Evolutionary conservation across 1,140 invertebrate genomes (phyloP).

Genomic region (Dryas iulia): DNA sequence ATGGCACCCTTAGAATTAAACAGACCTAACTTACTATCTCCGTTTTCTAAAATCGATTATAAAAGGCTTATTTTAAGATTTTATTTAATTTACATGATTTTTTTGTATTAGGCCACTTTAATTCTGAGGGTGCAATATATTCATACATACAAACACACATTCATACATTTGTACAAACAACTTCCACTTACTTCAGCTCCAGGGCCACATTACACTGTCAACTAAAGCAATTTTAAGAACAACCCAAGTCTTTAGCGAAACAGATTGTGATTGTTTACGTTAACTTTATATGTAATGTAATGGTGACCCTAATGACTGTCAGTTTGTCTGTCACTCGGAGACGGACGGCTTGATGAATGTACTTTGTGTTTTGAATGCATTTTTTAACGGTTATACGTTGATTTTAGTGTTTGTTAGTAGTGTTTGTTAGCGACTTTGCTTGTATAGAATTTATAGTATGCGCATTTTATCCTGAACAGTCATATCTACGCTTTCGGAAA

Average conservation of each 20-base stretch:
- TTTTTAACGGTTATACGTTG: not conserved
- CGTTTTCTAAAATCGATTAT: too few species aligned
- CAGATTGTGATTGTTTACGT: constrained; percentile 3
- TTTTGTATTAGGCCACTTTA: too few species aligned
- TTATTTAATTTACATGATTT: too few species aligned
- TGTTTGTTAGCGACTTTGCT: too few species aligned
- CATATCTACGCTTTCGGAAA: too few species aligned
- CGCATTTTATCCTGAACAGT: too few species aligned
- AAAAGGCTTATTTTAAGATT: too few species aligned
- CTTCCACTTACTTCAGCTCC: not conserved
- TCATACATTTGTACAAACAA: not conserved
- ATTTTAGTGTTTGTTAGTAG: too few species aligned
- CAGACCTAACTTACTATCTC: too few species aligned
- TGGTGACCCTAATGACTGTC: constrained; percentile 29
- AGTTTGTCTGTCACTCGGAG: constrained; percentile 17
- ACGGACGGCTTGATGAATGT: constrained; percentile 18
- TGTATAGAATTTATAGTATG: too few species aligned
- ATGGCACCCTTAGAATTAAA: too few species aligned
- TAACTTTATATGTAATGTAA: constrained; percentile 11
- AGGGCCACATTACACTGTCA: constrained; percentile 11
- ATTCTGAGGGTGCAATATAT: too few species aligned
- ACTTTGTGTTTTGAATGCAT: not conserved
- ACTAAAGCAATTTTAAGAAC: constrained; percentile 1
- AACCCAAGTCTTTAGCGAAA: constrained; percentile 2
- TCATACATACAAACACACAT: not conserved